phyloP scores from a whole-genome alignment of 2,888 invertebrate species.

The Globia sparganii region DNA sequence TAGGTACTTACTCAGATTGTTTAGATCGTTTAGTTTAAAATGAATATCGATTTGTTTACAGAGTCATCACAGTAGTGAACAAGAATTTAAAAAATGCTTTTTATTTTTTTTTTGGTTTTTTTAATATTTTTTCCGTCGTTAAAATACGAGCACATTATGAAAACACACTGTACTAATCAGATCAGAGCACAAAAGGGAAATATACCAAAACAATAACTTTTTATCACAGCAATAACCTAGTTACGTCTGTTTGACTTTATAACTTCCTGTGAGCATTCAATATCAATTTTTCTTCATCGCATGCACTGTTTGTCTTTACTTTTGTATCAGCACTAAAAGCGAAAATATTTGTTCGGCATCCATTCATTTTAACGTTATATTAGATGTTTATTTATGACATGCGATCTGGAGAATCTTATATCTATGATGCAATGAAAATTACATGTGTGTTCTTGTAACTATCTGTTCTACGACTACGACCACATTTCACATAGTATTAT shows the following conservation, averaged over 20 bases:
- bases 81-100: too few species aligned
- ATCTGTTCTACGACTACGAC: too few species aligned
- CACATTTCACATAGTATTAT: not conserved
- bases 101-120: too few species aligned
- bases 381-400: constrained; percentile 29
- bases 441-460: not conserved
- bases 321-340: constrained; percentile 17
- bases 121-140: too few species aligned
- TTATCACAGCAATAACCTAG: constrained; percentile 7
- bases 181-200: not conserved
- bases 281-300: not conserved
- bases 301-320: constrained; percentile 37
- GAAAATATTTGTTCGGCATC: constrained; percentile 15
- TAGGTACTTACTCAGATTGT: too few species aligned
- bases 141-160: too few species aligned
- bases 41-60: too few species aligned
- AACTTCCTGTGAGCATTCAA: constrained; percentile 15
- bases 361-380: not conserved
- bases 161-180: too few species aligned
- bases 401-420: not conserved
- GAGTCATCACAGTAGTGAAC: too few species aligned
- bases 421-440: constrained; percentile 6
- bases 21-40: too few species aligned
- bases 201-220: constrained; percentile 2
- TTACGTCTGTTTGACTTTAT: constrained; percentile 12